phyloP scores from a whole-genome alignment of 2,888 invertebrate genomes.

The Acholoe squamosa region DNA sequence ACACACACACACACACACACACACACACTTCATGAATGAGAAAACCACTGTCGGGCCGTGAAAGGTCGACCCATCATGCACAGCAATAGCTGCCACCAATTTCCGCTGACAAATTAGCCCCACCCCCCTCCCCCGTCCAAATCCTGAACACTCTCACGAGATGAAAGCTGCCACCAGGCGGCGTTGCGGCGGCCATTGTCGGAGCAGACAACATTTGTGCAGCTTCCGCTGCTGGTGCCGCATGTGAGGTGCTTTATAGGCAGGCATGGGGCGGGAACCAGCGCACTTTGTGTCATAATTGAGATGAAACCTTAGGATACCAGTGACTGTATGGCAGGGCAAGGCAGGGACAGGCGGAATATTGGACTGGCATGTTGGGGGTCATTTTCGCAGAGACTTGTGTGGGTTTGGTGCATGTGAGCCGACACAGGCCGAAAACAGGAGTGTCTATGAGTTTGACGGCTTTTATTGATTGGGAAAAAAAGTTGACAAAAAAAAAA shows the following conservation, averaged over 20 bases:
- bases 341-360: not conserved
- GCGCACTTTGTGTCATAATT: conserved; percentile 55
- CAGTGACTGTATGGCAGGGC: not conserved
- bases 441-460: too few relatives aligned
- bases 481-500: too few relatives aligned
- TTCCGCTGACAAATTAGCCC: conserved; percentile 31
- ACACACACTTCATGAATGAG: not conserved
- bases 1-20: too few relatives aligned
- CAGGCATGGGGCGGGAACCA: too few relatives aligned
- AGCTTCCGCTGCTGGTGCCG: conserved; percentile 31
- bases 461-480: too few relatives aligned
- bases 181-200: conserved; percentile 34
- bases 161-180: conserved; percentile 20
- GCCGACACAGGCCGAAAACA: too few relatives aligned
- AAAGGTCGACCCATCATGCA: conserved; percentile 19
- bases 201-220: conserved; percentile 30
- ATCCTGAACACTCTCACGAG: not conserved
- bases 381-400: too few relatives aligned
- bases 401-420: too few relatives aligned
- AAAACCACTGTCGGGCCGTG: not conserved
- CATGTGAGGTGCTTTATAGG: not conserved
- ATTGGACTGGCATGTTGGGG: not conserved
- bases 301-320: conserved; percentile 12
- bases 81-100: not conserved
- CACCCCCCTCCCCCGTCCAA: not conserved